Evolutionary conservation across 2,888 invertebrate genomes (phyloP).

Genomic region (Tipula unca): DNA sequence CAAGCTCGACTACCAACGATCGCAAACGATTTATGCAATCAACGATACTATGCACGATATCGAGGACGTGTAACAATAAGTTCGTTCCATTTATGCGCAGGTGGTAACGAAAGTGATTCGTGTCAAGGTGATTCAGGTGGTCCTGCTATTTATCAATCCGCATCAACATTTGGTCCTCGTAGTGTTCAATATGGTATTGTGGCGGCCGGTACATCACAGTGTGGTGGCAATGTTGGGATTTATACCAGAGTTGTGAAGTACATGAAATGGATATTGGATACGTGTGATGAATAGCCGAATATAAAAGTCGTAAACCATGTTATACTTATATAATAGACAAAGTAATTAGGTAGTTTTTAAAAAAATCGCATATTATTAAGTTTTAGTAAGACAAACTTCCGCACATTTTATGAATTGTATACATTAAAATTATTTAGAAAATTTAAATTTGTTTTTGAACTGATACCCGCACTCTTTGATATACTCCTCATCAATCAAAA

Average conservation of each 20-base stretch:
- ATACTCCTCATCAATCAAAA: too few species aligned
- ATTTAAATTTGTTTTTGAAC: too few species aligned
- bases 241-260: not conserved
- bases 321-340: too few species aligned
- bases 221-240: not conserved
- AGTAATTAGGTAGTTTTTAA: too few species aligned
- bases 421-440: too few species aligned
- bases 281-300: not conserved
- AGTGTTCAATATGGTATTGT: constrained; percentile 14
- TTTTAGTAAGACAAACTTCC: too few species aligned
- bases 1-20: not conserved
- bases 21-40: not conserved
- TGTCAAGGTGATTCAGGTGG: constrained; percentile 19
- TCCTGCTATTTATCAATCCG: not conserved
- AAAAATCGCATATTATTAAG: too few species aligned
- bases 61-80: too few species aligned
- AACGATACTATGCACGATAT: not conserved
- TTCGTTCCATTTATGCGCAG: not conserved
- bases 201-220: not conserved
- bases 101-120: not conserved
- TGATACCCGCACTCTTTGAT: too few species aligned
- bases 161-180: not conserved
- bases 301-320: too few species aligned
- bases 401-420: too few species aligned
- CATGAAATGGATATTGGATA: constrained; percentile 23